These are phyloP conservation scores for Phocoena sinus DNA, from an alignment of 2,113 vertebrate genomes.

Conservation along the genomic window DNA sequence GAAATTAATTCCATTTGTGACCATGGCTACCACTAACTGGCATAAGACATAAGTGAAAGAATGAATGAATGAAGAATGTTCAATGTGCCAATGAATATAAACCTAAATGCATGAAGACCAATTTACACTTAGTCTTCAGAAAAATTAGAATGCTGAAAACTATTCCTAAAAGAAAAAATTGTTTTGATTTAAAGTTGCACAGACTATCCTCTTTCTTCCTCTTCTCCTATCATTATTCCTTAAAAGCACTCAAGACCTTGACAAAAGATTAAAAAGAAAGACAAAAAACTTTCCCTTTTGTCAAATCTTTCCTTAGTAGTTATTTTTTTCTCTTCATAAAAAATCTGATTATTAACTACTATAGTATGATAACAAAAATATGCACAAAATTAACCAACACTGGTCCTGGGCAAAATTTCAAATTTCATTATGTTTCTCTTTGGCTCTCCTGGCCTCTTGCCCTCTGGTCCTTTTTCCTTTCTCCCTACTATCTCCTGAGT, in stretches of 20 bases:
- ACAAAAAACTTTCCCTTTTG: neutral
- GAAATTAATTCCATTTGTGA: conserved; percentile 9
- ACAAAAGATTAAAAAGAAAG: neutral
- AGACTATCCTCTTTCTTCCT: neutral
- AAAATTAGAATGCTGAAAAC: neutral
- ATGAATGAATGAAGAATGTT: neutral
- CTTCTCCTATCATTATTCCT: neutral
- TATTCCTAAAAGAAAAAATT: neutral
- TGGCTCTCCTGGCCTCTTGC: neutral
- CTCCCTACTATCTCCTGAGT: neutral
- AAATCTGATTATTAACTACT: neutral
- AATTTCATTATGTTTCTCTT: neutral
- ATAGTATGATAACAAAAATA: neutral
- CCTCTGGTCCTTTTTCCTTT: neutral
- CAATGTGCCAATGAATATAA: neutral
- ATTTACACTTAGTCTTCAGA: neutral
- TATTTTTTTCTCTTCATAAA: neutral
- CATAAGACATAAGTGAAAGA: conserved; percentile 7
- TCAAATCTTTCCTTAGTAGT: neutral
- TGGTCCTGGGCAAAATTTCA: neutral
- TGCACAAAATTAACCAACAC: neutral
- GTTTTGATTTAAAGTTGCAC: neutral
- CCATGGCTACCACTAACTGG: neutral
- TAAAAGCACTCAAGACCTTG: neutral
- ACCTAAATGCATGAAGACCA: neutral